Percentiles rank a stretch among this genome's conserved stretches.
Evolutionary conservation across 1,140 invertebrate genomes (phyloP).

Genomic region (Eciton burchellii): DNA sequence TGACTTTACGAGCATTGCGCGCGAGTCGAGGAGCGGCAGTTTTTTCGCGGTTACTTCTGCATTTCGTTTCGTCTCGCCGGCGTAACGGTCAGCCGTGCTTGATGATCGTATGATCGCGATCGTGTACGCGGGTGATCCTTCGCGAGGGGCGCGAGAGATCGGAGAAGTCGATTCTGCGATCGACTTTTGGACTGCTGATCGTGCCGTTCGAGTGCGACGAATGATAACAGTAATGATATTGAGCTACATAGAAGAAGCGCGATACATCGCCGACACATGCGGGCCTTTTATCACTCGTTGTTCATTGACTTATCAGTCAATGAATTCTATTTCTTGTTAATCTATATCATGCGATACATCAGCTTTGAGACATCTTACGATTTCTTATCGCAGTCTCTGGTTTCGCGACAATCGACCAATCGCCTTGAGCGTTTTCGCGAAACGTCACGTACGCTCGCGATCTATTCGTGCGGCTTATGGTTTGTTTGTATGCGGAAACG

Average conservation of each 20-base stretch:
- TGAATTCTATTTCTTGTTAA: too few relatives aligned
- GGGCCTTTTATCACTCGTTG: too few relatives aligned
- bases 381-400: background rate
- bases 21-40: conserved; percentile 21
- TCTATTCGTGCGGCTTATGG: background rate
- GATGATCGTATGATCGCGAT: too few relatives aligned
- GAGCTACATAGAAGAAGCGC: too few relatives aligned
- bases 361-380: too few relatives aligned
- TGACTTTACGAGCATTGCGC: conserved; percentile 75
- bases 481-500: conserved; percentile 34
- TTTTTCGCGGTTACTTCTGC: conserved; percentile 76
- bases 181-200: too few relatives aligned
- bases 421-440: conserved; percentile 13
- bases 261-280: too few relatives aligned
- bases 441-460: background rate
- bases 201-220: too few relatives aligned
- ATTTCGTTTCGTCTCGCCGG: conserved; percentile 77
- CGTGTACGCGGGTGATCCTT: conserved; percentile 15
- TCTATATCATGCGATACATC: too few relatives aligned
- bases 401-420: background rate
- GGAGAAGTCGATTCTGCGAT: background rate
- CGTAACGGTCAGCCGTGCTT: conserved; percentile 74
- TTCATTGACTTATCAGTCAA: too few relatives aligned
- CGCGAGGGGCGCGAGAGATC: background rate
- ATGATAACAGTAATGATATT: too few relatives aligned